Evolutionary conservation across 2,888 invertebrate species (phyloP), one percentile per base, ranked within the genome.

Genomic region (Xanthorhoe spadicearia): DNA sequence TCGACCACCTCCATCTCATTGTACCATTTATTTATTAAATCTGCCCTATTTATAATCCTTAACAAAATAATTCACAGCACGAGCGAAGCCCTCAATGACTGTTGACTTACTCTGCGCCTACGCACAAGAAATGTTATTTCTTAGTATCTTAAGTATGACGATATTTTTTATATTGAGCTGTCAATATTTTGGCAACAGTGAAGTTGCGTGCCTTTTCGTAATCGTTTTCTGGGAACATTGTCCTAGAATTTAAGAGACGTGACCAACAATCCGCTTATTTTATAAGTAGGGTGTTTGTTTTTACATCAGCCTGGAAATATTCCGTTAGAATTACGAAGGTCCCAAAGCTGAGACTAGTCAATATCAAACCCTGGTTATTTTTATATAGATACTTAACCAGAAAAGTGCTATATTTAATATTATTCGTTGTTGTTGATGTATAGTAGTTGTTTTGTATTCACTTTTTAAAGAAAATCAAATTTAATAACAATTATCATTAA

Each of bases 1-100:
- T 46, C 81, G 83, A 83, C 87, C 87, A 84, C 85, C 81, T 71
- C 78, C 74, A 70, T 71, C 77, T 79, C 74, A 85, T 85, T 83
- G 77, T 82, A 56, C 78, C 68, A 63, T 74, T 68, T 77, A 80
- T 78, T 82, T 81, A 78, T 77, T 76, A 74, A 76, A 77, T 74
- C 70, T 80, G 76, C 74, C 77, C 77, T 76, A 81, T 78, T 78
- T 76, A 76, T 77, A 77, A 78, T 77, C 73, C 76, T 73, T 78
- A 80, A 81, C 80, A 77, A 77, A 78, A 77, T 82, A 73, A 74
- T 78, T 76, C 70, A 61, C 69, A 72, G 72, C 74, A 74, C 72
- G 74, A 66, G 70, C 66, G 67, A 60, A 23, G 15, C 48, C 52
- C 60, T 59, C 35, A 46, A 55, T 61, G 64, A 64, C 38, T 64